phyloP scores from a whole-genome alignment of 1,140 invertebrate genomes.

The Apocrypta bakeri region DNA sequence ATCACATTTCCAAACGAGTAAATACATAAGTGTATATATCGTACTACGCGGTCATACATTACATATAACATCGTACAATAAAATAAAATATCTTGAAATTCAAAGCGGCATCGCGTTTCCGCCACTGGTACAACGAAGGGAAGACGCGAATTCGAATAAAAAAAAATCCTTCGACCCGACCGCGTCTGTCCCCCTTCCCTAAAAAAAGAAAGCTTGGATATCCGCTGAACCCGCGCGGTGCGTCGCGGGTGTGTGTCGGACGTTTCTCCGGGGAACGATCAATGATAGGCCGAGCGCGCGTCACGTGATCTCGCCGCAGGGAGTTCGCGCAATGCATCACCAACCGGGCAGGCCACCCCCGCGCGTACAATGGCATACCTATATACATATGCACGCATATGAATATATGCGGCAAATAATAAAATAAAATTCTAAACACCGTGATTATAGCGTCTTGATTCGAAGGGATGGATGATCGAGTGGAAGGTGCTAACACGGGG shows the following conservation, averaged over 20 bases:
- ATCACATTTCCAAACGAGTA: not conserved
- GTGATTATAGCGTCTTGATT: too few species aligned
- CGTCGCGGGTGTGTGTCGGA: constrained; percentile 58
- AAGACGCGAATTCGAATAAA: too few species aligned
- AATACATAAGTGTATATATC: too few species aligned
- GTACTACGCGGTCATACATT: not conserved
- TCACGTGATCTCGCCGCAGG: constrained; percentile 72
- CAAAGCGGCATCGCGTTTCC: too few species aligned
- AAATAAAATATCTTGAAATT: too few species aligned
- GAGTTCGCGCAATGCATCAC: constrained; percentile 75
- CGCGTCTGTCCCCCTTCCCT: too few species aligned
- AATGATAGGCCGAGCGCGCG: constrained; percentile 71
- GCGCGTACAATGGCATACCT: constrained; percentile 56
- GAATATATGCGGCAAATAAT: too few species aligned
- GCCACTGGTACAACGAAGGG: too few species aligned
- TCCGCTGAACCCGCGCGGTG: not conserved
- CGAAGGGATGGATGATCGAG: too few species aligned
- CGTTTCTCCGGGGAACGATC: constrained; percentile 73
- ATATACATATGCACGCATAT: constrained; percentile 42
- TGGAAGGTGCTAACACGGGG: too few species aligned
- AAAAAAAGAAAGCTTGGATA: not conserved
- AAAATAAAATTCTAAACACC: too few species aligned
- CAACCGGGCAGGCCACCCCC: constrained; percentile 67
- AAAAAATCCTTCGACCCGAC: not conserved
- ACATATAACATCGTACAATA: not conserved